Base-by-base conservation (phyloP, 2,113 vertebrate species). In the Atractosteus spatula region DNA sequence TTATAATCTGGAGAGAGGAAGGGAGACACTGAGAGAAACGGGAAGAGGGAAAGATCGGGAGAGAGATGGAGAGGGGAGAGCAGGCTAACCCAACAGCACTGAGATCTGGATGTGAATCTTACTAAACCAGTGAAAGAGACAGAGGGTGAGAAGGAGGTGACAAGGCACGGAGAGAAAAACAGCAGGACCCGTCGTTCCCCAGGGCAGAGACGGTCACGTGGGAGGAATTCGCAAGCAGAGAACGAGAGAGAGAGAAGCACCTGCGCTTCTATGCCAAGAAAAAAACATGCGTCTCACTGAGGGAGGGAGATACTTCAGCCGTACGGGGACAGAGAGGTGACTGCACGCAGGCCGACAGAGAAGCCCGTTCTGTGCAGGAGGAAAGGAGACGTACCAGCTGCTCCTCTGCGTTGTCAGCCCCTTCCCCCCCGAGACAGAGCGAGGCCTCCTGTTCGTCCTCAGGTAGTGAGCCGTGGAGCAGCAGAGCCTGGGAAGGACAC, bases 401-500 rank as follows among this genome's bases (percentile, higher is more conserved):
- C 78, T 99, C 95, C 55, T 99, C 94, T 0, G 93, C 81, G 72
- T 89, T 90, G 68, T 92, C 93, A 73, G 93, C 90, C 71, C 66
- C 92, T 63, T 95, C 93, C 44, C 88, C 89, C 43, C 88, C 89
- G 65, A 96, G 88, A 64, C 83, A 89, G 75, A 95, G 87, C 3
- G 93, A 90, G 0, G 86, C 89, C 59, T 96, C 95, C 81, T 95
- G 94, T 73, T 96, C 95, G 8, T 99, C 95, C 83, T 97, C 96
- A 3, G 96, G 94, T 77, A 97, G 82, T 3, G 94, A 96, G 0
- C 96, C 97, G 8, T 91, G 91, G 73, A 99, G 94, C 69, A 99
- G 77, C 83, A 99, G 86, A 70, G 95, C 95, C 97, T 99, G 73
- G 41, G 42, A 71, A 81, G 42, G 55, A 72, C 62, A 66, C 7